phyloP scores from a whole-genome alignment of 1,140 invertebrate species.

The Episyrphus balteatus region DNA sequence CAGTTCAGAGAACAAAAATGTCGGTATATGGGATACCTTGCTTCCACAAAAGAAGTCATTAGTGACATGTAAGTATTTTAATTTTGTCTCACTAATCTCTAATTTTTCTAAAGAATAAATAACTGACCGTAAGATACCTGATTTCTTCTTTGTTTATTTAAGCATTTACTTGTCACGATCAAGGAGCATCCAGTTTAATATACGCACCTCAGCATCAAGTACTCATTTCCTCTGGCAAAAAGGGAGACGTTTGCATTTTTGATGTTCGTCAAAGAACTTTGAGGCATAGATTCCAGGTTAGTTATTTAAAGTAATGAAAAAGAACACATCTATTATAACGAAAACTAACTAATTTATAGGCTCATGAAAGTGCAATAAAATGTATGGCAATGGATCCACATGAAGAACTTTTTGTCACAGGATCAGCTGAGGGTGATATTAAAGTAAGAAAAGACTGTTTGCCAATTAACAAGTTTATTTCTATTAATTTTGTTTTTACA shows the following conservation, averaged over 20 bases:
- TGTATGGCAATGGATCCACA: conserved; percentile 87
- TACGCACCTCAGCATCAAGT: conserved; percentile 87
- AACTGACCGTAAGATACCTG: too few relatives aligned
- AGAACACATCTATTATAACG: not conserved
- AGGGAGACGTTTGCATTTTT: conserved; percentile 91
- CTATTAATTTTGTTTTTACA: not conserved
- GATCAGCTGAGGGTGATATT: conserved; percentile 96
- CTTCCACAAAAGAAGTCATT: conserved; percentile 89
- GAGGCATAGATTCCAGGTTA: conserved; percentile 66
- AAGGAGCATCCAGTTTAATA: conserved; percentile 77
- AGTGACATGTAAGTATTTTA: conserved; percentile 58
- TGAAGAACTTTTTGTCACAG: conserved; percentile 95
- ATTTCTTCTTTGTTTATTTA: too few relatives aligned
- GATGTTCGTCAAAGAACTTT: conserved; percentile 82
- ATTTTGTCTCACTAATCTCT: not conserved
- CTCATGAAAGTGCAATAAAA: conserved; percentile 88
- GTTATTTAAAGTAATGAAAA: not conserved
- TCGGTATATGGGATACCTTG: conserved; percentile 97
- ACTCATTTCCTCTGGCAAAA: conserved; percentile 88
- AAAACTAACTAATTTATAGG: conserved; percentile 36
- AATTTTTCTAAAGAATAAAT: too few relatives aligned
- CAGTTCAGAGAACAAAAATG: conserved; percentile 92
- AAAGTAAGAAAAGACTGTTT: conserved; percentile 54
- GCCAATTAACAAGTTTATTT: too few relatives aligned
- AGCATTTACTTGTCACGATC: conserved; percentile 87